Evolutionary conservation across 35 echinoderm and acorn worm genomes (phyloP).

Genomic region (Ophioderma brevispina): DNA sequence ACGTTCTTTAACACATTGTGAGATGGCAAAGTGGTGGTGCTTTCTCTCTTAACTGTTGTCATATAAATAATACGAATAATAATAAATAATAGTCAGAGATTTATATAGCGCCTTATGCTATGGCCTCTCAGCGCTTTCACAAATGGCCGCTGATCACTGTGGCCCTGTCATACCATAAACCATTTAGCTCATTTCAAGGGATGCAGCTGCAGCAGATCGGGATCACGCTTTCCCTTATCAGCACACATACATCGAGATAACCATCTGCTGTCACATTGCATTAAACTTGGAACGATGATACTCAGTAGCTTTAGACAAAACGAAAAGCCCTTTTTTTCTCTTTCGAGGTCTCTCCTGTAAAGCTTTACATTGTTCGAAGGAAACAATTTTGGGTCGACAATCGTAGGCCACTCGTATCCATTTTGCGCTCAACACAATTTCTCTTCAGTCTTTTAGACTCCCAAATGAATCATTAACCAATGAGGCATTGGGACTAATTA

Average conservation of each 20-base stretch:
- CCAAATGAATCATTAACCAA: slow-evolving; percentile 22
- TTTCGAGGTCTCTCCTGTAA: slow-evolving; percentile 25
- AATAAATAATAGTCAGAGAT: too few relatives aligned
- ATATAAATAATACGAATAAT: too few relatives aligned
- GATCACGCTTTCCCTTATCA: too few relatives aligned
- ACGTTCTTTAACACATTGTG: background rate
- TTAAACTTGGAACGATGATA: background rate
- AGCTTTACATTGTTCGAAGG: background rate
- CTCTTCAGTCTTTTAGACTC: background rate
- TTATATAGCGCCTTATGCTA: too few relatives aligned
- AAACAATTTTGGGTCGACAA: slow-evolving; percentile 31
- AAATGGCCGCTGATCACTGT: too few relatives aligned
- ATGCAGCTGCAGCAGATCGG: too few relatives aligned
- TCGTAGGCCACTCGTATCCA: slow-evolving; percentile 39
- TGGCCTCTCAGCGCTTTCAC: too few relatives aligned
- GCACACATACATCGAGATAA: too few relatives aligned
- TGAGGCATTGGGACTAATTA: slow-evolving; percentile 14
- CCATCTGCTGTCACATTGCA: background rate
- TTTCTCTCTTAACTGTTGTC: too few relatives aligned
- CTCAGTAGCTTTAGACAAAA: too few relatives aligned
- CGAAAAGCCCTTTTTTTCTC: slow-evolving; percentile 6
- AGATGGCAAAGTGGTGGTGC: background rate
- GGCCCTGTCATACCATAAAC: too few relatives aligned
- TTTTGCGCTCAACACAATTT: slow-evolving; percentile 13
- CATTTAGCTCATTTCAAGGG: too few relatives aligned